These are phyloP conservation scores for Dallia pectoralis DNA, from an alignment of 2,797 vertebrate species.

Conservation along the genomic window DNA sequence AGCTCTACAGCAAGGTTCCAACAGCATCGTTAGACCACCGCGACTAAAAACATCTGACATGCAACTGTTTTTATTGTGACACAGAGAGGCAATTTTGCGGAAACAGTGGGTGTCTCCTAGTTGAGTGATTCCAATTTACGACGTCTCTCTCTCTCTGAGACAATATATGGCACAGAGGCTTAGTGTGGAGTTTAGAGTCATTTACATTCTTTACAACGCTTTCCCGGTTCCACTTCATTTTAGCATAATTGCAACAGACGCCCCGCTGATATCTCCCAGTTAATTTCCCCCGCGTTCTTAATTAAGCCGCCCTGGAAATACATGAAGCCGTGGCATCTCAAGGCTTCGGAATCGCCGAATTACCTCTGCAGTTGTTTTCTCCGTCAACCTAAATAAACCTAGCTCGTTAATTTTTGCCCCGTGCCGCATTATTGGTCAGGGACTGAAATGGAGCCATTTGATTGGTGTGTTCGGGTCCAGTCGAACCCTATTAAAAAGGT, in stretches of 20 bases:
- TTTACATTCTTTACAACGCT: background rate
- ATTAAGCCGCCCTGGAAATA: constrained; percentile 32
- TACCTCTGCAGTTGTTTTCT: background rate
- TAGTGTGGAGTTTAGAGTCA: constrained; percentile 15
- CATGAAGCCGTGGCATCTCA: background rate
- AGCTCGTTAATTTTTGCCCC: background rate
- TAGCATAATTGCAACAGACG: constrained; percentile 31
- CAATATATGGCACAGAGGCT: constrained; percentile 9
- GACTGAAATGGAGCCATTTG: background rate
- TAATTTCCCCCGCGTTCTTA: constrained; percentile 27
- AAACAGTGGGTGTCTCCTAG: background rate
- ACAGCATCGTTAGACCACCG: background rate
- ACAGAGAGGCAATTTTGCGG: constrained; percentile 17
- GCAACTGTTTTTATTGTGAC: background rate
- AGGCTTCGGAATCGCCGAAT: background rate
- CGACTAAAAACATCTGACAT: background rate
- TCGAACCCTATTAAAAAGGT: constrained; percentile 34
- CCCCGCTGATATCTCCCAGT: constrained; percentile 26
- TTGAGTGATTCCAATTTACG: background rate
- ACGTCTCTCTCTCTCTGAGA: constrained; percentile 33
- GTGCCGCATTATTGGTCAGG: background rate
- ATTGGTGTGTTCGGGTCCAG: background rate
- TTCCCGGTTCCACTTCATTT: constrained; percentile 40
- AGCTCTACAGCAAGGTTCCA: background rate
- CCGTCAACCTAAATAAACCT: constrained; percentile 13